Percentiles rank a stretch among this genome's conserved stretches.
Evolutionary conservation across 2,797 vertebrate species (phyloP).

Genomic region (Urocyon cinereoargenteus): DNA sequence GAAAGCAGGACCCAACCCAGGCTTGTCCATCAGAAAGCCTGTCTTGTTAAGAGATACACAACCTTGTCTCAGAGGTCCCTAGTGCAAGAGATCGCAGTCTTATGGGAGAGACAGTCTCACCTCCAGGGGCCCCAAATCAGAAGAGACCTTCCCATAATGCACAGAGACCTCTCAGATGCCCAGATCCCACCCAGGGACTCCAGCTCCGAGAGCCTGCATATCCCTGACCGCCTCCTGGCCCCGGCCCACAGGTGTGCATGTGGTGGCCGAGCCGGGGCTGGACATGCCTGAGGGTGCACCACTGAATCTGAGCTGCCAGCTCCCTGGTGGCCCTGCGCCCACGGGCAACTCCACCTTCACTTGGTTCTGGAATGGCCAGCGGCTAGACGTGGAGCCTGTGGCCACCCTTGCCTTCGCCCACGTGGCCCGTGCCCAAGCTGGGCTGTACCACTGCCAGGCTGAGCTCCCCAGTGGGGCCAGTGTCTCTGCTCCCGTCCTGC

Average conservation of each 20-base stretch:
- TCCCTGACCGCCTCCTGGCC: neutral
- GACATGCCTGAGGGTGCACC: constrained; percentile 83
- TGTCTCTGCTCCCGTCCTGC: constrained; percentile 71
- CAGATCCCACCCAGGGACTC: neutral
- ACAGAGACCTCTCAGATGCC: neutral
- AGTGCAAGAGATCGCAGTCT: neutral
- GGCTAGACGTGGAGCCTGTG: constrained; percentile 17
- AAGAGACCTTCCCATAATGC: neutral
- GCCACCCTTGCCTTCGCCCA: constrained; percentile 37
- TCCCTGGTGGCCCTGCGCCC: neutral
- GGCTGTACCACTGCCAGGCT: constrained; percentile 85
- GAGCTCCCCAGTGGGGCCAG: constrained; percentile 53
- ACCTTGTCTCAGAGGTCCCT: too few species aligned
- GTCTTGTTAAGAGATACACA: neutral
- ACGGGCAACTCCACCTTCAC: constrained; percentile 78
- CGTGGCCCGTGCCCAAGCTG: constrained; percentile 79
- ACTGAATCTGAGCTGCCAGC: constrained; percentile 84
- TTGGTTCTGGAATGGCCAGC: constrained; percentile 86
- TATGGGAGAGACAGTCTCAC: neutral
- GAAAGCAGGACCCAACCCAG: neutral
- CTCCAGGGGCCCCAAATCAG: neutral
- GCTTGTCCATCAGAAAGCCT: neutral
- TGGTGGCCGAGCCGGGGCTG: constrained; percentile 80
- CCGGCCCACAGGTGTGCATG: constrained; percentile 72
- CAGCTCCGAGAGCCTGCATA: neutral